These are phyloP conservation scores for Ceyx melanurus DNA, from an alignment of 2,113 vertebrate genomes.

Conservation along the genomic window DNA sequence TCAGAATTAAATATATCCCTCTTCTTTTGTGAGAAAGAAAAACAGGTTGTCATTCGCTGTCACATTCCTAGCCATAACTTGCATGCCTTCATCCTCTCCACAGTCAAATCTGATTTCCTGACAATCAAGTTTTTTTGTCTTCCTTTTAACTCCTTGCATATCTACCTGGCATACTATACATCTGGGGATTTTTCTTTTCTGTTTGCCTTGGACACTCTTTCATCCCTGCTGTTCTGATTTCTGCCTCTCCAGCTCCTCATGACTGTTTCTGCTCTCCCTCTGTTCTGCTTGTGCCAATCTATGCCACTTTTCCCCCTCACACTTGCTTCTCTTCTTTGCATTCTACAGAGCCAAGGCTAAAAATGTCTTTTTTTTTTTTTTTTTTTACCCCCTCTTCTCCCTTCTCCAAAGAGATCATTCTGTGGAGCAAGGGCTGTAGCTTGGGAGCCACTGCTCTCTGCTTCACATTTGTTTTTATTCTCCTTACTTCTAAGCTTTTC, in stretches of 20 bases:
- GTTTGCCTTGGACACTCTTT: neutral
- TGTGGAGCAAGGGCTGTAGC: conserved; percentile 26
- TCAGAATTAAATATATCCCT: neutral
- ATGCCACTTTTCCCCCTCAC: neutral
- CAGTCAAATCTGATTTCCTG: neutral
- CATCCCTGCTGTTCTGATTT: neutral
- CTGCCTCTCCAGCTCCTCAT: neutral
- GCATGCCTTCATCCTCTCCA: neutral
- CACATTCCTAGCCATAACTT: neutral
- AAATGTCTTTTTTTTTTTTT: conserved; percentile 35
- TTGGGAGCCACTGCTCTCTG: conserved; percentile 27
- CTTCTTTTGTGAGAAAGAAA: neutral
- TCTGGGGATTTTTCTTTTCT: neutral
- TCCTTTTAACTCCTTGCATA: too few species aligned
- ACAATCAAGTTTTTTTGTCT: neutral
- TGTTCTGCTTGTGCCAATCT: neutral
- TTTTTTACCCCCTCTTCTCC: neutral
- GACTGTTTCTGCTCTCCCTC: conserved; percentile 5
- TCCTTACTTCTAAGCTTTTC: conserved; percentile 31
- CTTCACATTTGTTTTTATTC: neutral
- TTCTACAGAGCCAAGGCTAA: conserved; percentile 8
- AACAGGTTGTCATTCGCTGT: neutral
- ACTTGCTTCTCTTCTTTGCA: neutral
- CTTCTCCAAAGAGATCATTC: conserved; percentile 27
- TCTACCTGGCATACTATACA: neutral